These are phyloP conservation scores for Ephydatia muelleri DNA, from an alignment of 37 sponge, comb jelly and placozoan genomes.

Conservation along the genomic window DNA sequence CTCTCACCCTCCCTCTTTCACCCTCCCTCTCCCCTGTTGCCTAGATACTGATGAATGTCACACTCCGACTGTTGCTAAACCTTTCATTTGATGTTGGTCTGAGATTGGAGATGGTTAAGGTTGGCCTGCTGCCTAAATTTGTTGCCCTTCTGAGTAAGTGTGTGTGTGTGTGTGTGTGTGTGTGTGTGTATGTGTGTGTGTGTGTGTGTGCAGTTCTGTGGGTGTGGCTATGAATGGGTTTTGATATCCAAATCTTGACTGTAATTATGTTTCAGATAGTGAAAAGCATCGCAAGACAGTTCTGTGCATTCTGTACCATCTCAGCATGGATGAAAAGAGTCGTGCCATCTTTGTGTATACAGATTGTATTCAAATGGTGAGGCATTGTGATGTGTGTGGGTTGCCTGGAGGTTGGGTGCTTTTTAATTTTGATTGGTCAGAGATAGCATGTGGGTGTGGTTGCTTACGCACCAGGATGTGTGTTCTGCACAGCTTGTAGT, in stretches of 20 bases:
- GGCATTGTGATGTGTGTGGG: neutral
- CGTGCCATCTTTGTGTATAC: slow-evolving; percentile 81
- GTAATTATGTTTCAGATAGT: slow-evolving; percentile 17
- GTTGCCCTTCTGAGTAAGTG: slow-evolving; percentile 68
- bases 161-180: neutral
- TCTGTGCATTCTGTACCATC: slow-evolving; percentile 85
- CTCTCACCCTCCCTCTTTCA: neutral
- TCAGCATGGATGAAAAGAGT: slow-evolving; percentile 84
- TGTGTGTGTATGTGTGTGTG: neutral
- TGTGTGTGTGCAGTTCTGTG: neutral
- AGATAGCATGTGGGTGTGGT: too few species aligned
- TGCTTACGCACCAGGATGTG: too few species aligned
- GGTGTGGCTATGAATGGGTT: too few species aligned
- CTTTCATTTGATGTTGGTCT: slow-evolving; percentile 88
- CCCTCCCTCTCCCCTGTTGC: neutral
- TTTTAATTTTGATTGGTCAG: too few species aligned
- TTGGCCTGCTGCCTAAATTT: slow-evolving; percentile 83
- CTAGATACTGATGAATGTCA: slow-evolving; percentile 79
- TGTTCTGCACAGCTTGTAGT: too few species aligned
- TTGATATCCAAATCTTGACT: too few species aligned
- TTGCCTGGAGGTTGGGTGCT: neutral
- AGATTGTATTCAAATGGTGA: slow-evolving; percentile 79
- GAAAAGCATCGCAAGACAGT: slow-evolving; percentile 56
- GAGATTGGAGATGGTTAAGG: slow-evolving; percentile 83
- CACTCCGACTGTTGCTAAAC: slow-evolving; percentile 84